These are phyloP conservation scores for Brachionichthys hirsutus DNA, from an alignment of 2,113 vertebrate genomes.

Conservation along the genomic window DNA sequence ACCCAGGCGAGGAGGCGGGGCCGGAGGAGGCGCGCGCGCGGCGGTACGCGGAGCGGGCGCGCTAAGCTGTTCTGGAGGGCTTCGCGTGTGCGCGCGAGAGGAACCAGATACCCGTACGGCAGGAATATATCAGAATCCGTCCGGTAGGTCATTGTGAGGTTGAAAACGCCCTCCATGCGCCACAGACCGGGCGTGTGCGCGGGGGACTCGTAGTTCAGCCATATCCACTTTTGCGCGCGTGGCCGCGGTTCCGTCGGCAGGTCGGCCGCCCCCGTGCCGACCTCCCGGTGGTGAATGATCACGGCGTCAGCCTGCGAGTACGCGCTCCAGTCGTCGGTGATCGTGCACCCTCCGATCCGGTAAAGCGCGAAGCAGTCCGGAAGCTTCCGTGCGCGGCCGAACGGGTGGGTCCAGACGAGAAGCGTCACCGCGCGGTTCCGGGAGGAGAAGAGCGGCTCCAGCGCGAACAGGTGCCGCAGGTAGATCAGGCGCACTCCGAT, in stretches of 20 bases:
- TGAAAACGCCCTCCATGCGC: conserved; percentile 78
- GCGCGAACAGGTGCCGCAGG: conserved; percentile 23
- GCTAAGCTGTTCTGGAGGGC: too few species aligned
- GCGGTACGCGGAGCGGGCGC: conserved; percentile 5
- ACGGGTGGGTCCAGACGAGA: conserved; percentile 88
- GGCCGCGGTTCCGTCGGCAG: conserved; percentile 70
- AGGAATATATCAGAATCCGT: conserved; percentile 86
- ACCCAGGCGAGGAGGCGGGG: conserved; percentile 87
- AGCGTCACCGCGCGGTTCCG: conserved; percentile 60
- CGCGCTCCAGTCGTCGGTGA: conserved; percentile 73
- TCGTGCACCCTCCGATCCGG: conserved; percentile 76
- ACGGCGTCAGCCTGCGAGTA: conserved; percentile 79
- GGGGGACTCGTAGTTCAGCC: conserved; percentile 96
- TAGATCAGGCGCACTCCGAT: conserved; percentile 33
- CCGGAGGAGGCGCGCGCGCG: conserved; percentile 58
- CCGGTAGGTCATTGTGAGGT: conserved; percentile 89
- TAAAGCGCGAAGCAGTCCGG: conserved; percentile 77
- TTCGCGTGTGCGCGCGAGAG: background rate
- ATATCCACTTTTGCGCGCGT: conserved; percentile 86
- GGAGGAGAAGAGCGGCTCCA: background rate
- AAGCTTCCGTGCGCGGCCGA: conserved; percentile 42
- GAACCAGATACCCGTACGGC: conserved; percentile 86
- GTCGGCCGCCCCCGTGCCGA: conserved; percentile 39
- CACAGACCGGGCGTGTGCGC: conserved; percentile 75
- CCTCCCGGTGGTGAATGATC: conserved; percentile 87